Percentiles rank a stretch among this genome's conserved stretches.
Evolutionary conservation across 2,113 vertebrate genomes (phyloP).

Genomic region (Oriolus oriolus): DNA sequence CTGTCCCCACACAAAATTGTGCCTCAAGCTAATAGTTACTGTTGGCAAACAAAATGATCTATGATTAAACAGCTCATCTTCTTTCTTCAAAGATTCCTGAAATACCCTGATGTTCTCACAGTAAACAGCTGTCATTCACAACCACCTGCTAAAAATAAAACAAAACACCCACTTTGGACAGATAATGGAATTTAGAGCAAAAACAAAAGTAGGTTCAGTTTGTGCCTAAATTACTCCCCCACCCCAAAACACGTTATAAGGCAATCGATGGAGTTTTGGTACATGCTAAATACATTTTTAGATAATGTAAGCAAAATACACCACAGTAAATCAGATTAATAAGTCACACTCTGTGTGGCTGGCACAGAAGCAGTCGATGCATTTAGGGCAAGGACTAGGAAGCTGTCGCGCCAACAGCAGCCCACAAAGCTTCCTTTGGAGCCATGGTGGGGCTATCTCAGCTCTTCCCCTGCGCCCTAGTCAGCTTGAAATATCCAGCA

Average conservation of each 20-base stretch:
- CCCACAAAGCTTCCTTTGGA: slow-evolving; percentile 32
- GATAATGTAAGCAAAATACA: background rate
- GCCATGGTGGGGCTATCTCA: background rate
- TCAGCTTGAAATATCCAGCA: background rate
- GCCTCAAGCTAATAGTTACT: background rate
- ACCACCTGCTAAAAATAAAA: background rate
- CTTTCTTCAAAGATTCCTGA: background rate
- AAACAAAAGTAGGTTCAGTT: background rate
- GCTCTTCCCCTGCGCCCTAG: background rate
- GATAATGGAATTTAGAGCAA: background rate
- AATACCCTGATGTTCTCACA: background rate
- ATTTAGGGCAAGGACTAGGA: slow-evolving; percentile 1
- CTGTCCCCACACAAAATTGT: background rate
- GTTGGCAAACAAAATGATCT: background rate
- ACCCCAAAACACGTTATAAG: background rate
- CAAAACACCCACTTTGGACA: background rate
- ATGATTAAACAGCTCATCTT: background rate
- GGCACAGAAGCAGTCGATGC: background rate
- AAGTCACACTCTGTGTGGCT: background rate
- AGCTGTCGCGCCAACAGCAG: background rate
- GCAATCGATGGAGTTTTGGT: background rate
- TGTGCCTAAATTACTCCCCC: background rate
- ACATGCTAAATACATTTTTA: background rate
- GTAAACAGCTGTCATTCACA: slow-evolving; percentile 1
- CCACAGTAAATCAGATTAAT: slow-evolving; percentile 11